Evolutionary conservation across 1,140 invertebrate species (phyloP).

Genomic region (Akabosia matsudoensis): DNA sequence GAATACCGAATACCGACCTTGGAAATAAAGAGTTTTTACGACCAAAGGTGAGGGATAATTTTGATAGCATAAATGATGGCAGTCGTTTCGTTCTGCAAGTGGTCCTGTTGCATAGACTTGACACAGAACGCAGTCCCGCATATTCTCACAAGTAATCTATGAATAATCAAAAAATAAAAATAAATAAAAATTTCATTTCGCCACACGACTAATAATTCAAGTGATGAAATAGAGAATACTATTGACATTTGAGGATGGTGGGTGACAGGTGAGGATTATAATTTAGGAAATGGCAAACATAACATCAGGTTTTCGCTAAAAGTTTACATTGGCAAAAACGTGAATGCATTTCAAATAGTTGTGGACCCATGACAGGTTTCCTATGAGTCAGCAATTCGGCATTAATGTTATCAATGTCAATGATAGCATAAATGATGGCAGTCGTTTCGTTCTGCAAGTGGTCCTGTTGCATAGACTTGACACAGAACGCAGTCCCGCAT

Average conservation of each 20-base stretch:
- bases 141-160: constrained; percentile 9
- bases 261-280: no score
- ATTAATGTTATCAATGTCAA: no score
- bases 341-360: no score
- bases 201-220: no score
- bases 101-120: constrained; percentile 5
- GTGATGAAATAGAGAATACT: no score
- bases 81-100: neutral
- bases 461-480: constrained; percentile 2
- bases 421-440: neutral
- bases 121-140: constrained; percentile 3
- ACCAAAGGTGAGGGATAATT: neutral
- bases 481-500: constrained; percentile 7
- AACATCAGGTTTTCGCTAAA: no score
- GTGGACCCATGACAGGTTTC: no score
- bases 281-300: no score
- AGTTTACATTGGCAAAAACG: no score
- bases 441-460: neutral
- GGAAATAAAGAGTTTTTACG: neutral
- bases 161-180: neutral
- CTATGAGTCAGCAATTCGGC: no score
- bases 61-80: neutral
- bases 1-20: neutral
- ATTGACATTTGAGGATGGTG: no score
- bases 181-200: neutral